phyloP scores from a whole-genome alignment of 2,888 invertebrate genomes.

The Leptopilina drosophilae region DNA sequence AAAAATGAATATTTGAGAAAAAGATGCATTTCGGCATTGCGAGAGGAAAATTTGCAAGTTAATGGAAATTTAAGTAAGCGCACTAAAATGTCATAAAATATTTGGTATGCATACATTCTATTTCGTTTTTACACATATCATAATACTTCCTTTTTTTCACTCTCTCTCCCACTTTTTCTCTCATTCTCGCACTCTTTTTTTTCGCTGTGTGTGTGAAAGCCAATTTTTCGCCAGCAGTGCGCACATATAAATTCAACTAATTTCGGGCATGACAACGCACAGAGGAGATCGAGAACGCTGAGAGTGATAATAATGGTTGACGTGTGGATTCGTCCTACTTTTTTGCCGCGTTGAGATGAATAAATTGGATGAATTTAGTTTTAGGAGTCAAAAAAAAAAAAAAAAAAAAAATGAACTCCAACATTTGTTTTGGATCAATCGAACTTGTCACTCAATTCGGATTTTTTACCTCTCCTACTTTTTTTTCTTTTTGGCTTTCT shows the following conservation, averaged over 20 bases:
- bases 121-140: slow-evolving; percentile 24
- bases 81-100: slow-evolving; percentile 30
- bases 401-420: slow-evolving; percentile 14
- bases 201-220: slow-evolving; percentile 14
- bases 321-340: slow-evolving; percentile 35
- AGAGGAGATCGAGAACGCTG: slow-evolving; percentile 32
- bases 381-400: neutral
- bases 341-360: slow-evolving; percentile 23
- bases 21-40: neutral
- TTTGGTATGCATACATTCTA: slow-evolving; percentile 29
- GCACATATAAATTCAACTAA: slow-evolving; percentile 34
- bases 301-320: slow-evolving; percentile 31
- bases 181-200: neutral
- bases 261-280: slow-evolving; percentile 28
- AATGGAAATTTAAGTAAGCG: slow-evolving; percentile 34
- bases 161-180: no score
- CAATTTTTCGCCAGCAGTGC: slow-evolving; percentile 32
- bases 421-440: slow-evolving; percentile 33
- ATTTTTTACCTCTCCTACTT: no score
- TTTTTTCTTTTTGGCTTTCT: no score
- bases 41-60: slow-evolving; percentile 14
- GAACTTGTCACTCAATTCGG: slow-evolving; percentile 4
- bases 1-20: neutral
- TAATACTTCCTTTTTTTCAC: neutral
- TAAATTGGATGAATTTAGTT: slow-evolving; percentile 17